phyloP scores from a whole-genome alignment of 2,888 invertebrate species.

The Macrophya annulata region DNA sequence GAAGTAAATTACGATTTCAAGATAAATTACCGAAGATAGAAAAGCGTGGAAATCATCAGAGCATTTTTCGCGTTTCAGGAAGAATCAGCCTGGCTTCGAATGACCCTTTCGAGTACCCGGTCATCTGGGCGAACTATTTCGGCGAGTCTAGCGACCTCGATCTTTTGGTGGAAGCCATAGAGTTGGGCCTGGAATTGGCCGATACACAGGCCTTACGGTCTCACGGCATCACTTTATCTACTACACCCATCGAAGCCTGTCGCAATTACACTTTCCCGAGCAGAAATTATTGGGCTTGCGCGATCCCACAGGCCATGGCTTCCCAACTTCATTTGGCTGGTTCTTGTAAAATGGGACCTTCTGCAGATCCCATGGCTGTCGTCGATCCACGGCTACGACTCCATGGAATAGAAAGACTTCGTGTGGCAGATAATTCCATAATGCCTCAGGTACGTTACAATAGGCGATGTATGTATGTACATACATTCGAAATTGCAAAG shows the following conservation, averaged over 20 bases:
- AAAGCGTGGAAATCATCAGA: background rate
- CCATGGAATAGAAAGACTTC: conserved; percentile 82
- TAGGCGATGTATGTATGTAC: background rate
- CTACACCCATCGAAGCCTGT: conserved; percentile 61
- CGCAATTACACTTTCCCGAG: conserved; percentile 67
- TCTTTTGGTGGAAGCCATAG: conserved; percentile 84
- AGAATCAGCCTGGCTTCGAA: conserved; percentile 83
- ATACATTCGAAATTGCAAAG: background rate
- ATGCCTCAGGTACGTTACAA: conserved; percentile 81
- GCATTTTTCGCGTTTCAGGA: conserved; percentile 61
- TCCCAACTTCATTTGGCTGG: conserved; percentile 92
- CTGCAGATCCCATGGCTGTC: conserved; percentile 86
- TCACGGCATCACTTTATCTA: conserved; percentile 61
- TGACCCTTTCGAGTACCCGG: conserved; percentile 85
- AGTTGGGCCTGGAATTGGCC: conserved; percentile 81
- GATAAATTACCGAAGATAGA: too few relatives aligned
- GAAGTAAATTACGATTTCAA: background rate
- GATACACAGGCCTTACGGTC: conserved; percentile 79
- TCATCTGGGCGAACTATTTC: conserved; percentile 90
- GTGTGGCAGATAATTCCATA: conserved; percentile 82
- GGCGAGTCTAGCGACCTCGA: conserved; percentile 84
- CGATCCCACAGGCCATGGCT: conserved; percentile 85
- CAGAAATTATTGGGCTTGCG: conserved; percentile 89
- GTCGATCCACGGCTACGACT: conserved; percentile 86
- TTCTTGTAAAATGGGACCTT: conserved; percentile 90